phyloP scores from a whole-genome alignment of 2,888 invertebrate species.

The Agonopterix heracliana region DNA sequence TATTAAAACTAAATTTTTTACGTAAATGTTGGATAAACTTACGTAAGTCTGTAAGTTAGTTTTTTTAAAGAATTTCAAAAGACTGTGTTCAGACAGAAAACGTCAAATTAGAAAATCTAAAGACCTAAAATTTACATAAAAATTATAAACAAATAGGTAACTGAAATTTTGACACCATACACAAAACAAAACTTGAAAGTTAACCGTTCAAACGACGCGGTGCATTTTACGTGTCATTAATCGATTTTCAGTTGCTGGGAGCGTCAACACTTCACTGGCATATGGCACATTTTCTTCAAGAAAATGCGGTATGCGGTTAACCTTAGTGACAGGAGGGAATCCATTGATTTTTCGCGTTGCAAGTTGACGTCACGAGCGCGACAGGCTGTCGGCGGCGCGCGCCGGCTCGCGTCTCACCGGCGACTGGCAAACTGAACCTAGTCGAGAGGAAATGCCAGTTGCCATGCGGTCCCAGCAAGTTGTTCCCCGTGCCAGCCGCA shows the following conservation, averaged over 20 bases:
- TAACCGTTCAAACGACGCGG: conserved; percentile 49
- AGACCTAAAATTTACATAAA: neutral
- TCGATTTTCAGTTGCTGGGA: conserved; percentile 25
- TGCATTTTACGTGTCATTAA: conserved; percentile 25
- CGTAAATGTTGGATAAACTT: too few relatives aligned
- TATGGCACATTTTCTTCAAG: conserved; percentile 63
- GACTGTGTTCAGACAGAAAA: too few relatives aligned
- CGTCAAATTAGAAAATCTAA: too few relatives aligned
- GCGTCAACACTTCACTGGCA: conserved; percentile 63
- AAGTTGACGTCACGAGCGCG: conserved; percentile 64
- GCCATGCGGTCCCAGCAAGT: conserved; percentile 53
- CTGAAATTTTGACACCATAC: conserved; percentile 65
- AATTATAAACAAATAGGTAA: conserved; percentile 18
- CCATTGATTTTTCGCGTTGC: conserved; percentile 72
- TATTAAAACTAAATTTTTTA: neutral
- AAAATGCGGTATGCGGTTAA: conserved; percentile 75
- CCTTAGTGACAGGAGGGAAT: conserved; percentile 50
- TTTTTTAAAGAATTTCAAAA: too few relatives aligned
- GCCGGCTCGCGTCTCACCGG: conserved; percentile 66
- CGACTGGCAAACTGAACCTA: conserved; percentile 49
- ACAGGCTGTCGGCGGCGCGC: conserved; percentile 58
- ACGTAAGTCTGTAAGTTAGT: too few relatives aligned
- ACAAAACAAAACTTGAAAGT: conserved; percentile 57
- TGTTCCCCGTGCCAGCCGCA: conserved; percentile 34
- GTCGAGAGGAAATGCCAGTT: conserved; percentile 61